Base-by-base conservation (phyloP, 2,888 invertebrate genomes). In the Rhimphoctona megacephalus region DNA sequence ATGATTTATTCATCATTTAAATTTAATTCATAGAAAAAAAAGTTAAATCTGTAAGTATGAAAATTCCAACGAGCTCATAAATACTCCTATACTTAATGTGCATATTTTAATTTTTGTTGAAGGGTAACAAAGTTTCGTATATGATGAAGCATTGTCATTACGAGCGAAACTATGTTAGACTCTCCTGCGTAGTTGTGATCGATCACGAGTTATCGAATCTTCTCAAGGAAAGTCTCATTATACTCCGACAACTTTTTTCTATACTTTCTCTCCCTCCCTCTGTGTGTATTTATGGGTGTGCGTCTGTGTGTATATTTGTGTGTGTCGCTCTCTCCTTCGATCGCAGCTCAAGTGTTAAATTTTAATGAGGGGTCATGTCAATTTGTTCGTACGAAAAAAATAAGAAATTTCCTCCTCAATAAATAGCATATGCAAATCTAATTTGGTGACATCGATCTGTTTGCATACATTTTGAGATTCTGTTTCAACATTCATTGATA, bases 131-230 rank as follows among this genome's bases (percentile, higher is more conserved):
- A 69, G 43, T 30, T 9, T 73, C 73, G 19, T 5, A 52, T 36
- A 22, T 52, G 43, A n/a, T n/a, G 36, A 54, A 46, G 43, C 30
- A 25, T 43, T 39, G 36, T 19, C 30, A 77, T 33, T 30, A 19
- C 22, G 30, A 64, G n/a, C 49, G 33, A 77, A 43, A n/a, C 25
- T 25, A 43, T n/a, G 61, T 76, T 30, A 19, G 57, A 67, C 22
- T n/a, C n/a, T 0, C n/a, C 30, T 22, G 70, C n/a, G n/a, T 33
- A 77, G 30, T 14, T 22, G 49, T 25, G 76, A 82, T 77, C 66
- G n/a, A 81, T 76, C 69, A 85, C 66, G 73, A 57, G 57, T 78
- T 78, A 66, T 73, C 66, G 81, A 49, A 81, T 81, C 36, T 69
- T 67, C 33, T 46, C 36, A 2, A 30, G 14, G 0, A 52, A 46